Base-by-base conservation (phyloP, 2,113 vertebrate species). In the Neoarius graeffei region DNA sequence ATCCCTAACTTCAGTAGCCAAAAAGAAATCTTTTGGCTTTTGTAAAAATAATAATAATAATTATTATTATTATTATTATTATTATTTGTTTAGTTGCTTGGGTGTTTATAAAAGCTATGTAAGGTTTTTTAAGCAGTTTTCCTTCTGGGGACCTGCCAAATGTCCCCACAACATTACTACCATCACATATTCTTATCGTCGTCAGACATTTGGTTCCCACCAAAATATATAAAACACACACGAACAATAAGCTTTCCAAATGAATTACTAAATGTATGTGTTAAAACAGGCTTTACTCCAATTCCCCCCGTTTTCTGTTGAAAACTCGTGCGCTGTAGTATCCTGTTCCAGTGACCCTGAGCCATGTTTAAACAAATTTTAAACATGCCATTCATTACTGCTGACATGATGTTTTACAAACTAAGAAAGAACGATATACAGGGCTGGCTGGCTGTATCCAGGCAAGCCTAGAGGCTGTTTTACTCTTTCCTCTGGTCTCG, bases 311-410 rank as follows among this genome's bases (percentile, higher is more conserved):
- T 83, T 42, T 69, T 81, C 60, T 64, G 15, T 87, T 81, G 30
- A 74, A 64, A 23, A 35, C 62, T 23, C 57, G 3, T 48, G n/a
- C 25, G 42, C 84, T 59, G 17, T 60, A n/a, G 52, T 52, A 27
- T 81, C 84, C 82, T 84, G 79, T 71, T 56, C 52, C 83, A 83
- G 69, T 84, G 56, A 89, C 77, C 85, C 15, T 64, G 71, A 79
- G 59, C 20, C 48, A 77, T 76, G 73, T 79, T 15, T 79, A n/a
- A 79, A 54, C 25, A 10, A 42, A 54, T 52, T 52, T n/a, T n/a
- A 79, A 79, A 79, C 76, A 79, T 54, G 48, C 50, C 50, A 56
- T 79, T 56, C 77, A 80, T 80, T 80, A 54, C 8, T 14, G 14
- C 76, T 79, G 77, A 80, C 77, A 54, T 54, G 30, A 27, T 56